Evolutionary conservation across 2,888 invertebrate genomes (phyloP).

Genomic region (Nudaria mundana): DNA sequence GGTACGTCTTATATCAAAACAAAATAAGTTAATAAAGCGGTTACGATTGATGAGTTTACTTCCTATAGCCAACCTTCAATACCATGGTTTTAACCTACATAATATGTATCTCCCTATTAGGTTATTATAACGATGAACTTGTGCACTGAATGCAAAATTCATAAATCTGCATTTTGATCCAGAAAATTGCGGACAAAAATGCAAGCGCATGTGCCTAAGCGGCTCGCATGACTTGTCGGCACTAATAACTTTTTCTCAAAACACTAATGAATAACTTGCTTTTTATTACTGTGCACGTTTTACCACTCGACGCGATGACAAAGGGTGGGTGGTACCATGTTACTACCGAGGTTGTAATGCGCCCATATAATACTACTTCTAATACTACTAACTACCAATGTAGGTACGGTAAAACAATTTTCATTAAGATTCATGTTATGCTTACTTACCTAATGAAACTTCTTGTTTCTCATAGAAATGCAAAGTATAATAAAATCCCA

Average conservation of each 20-base stretch:
- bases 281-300: constrained; percentile 76
- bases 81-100: too few relatives aligned
- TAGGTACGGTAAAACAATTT: constrained; percentile 65
- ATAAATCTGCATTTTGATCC: constrained; percentile 44
- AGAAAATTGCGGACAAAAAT: constrained; percentile 61
- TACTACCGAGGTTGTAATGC: constrained; percentile 5
- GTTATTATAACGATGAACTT: constrained; percentile 26
- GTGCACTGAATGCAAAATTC: constrained; percentile 29
- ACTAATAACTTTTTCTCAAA: constrained; percentile 75
- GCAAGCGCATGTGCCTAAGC: constrained; percentile 65
- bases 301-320: constrained; percentile 49
- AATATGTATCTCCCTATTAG: too few relatives aligned
- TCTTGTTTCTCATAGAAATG: constrained; percentile 35
- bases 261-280: constrained; percentile 76
- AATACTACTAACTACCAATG: constrained; percentile 29
- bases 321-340: neutral
- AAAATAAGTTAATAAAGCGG: too few relatives aligned
- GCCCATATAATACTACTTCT: too few relatives aligned
- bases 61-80: too few relatives aligned
- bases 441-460: constrained; percentile 54
- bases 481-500: constrained; percentile 31
- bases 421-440: constrained; percentile 63
- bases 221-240: constrained; percentile 57
- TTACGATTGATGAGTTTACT: too few relatives aligned
- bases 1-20: too few relatives aligned